Evolutionary conservation across 2,113 vertebrate genomes (phyloP).

Genomic region (Naja naja): DNA sequence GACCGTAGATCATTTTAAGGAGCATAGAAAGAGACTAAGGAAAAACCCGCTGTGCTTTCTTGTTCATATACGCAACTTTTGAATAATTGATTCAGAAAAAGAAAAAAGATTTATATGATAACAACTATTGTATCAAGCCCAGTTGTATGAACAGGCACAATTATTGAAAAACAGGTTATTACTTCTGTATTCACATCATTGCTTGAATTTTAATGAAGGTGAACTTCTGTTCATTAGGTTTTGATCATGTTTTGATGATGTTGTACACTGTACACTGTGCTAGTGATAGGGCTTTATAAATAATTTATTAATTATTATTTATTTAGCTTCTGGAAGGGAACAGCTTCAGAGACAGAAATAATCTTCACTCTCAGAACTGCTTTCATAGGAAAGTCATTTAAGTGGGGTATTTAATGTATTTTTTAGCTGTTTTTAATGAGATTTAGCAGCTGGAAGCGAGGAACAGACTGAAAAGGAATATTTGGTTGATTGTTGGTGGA

Average conservation of each 20-base stretch:
- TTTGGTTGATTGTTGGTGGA: slow-evolving; percentile 40
- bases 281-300: slow-evolving; percentile 46
- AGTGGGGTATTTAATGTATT: slow-evolving; percentile 54
- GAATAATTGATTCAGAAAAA: neutral
- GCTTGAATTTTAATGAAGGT: slow-evolving; percentile 45
- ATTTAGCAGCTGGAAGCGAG: slow-evolving; percentile 47
- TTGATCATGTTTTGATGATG: slow-evolving; percentile 49
- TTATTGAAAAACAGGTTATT: slow-evolving; percentile 35
- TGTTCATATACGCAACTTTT: neutral
- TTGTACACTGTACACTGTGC: slow-evolving; percentile 37
- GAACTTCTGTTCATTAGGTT: slow-evolving; percentile 53
- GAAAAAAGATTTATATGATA: neutral
- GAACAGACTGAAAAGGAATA: slow-evolving; percentile 28
- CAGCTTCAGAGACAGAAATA: slow-evolving; percentile 47
- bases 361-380: slow-evolving; percentile 41
- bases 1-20: neutral
- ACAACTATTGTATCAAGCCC: neutral
- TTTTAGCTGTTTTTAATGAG: slow-evolving; percentile 51
- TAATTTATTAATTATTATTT: slow-evolving; percentile 56
- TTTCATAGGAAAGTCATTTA: slow-evolving; percentile 46
- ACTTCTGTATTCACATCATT: slow-evolving; percentile 25
- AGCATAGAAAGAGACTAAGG: neutral
- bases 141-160: slow-evolving; percentile 17
- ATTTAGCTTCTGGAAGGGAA: slow-evolving; percentile 12
- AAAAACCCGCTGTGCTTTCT: neutral